Conservation (phyloP, 2,797 vertebrate genomes). For the Thunnus albacares region DNA sequence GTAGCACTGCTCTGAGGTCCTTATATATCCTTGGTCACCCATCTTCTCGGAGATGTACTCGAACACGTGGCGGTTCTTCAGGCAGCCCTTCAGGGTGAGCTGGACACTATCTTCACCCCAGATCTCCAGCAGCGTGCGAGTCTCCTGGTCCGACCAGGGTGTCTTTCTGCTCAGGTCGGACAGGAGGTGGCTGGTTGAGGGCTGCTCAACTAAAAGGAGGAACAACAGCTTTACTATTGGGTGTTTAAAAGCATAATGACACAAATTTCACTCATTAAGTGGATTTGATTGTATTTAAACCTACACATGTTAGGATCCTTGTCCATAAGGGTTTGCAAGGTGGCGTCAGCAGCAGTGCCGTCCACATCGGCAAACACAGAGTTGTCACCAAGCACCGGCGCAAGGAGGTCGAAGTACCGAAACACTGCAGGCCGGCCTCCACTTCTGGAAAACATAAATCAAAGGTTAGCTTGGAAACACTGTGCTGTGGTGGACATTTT, state of each 20-base stretch:
- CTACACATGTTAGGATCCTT: slow-evolving; percentile 68
- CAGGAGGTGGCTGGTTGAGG: slow-evolving; percentile 66
- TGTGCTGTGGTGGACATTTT: not conserved
- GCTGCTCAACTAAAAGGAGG: slow-evolving; percentile 67
- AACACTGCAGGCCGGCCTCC: slow-evolving; percentile 70
- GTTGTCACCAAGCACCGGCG: slow-evolving; percentile 76
- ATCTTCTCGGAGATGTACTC: slow-evolving; percentile 83
- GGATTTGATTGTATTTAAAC: slow-evolving; percentile 19
- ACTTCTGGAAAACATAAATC: slow-evolving; percentile 54
- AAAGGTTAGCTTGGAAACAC: not conserved
- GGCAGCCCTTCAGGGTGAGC: slow-evolving; percentile 80
- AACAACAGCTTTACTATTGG: rapidly evolving
- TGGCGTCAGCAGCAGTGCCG: slow-evolving; percentile 25
- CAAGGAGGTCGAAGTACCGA: slow-evolving; percentile 78
- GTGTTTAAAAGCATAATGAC: not conserved
- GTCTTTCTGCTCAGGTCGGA: slow-evolving; percentile 80
- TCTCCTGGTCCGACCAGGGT: slow-evolving; percentile 85
- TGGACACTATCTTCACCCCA: slow-evolving; percentile 84
- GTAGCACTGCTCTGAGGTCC: slow-evolving; percentile 85
- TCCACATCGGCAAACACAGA: slow-evolving; percentile 38
- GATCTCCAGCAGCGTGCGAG: slow-evolving; percentile 79
- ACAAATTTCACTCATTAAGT: not conserved
- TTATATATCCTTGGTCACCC: slow-evolving; percentile 69
- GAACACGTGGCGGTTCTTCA: slow-evolving; percentile 85
- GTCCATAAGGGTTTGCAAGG: slow-evolving; percentile 48